These are phyloP conservation scores for Hydriomena furcata DNA, from an alignment of 2,888 invertebrate genomes.

Conservation along the genomic window DNA sequence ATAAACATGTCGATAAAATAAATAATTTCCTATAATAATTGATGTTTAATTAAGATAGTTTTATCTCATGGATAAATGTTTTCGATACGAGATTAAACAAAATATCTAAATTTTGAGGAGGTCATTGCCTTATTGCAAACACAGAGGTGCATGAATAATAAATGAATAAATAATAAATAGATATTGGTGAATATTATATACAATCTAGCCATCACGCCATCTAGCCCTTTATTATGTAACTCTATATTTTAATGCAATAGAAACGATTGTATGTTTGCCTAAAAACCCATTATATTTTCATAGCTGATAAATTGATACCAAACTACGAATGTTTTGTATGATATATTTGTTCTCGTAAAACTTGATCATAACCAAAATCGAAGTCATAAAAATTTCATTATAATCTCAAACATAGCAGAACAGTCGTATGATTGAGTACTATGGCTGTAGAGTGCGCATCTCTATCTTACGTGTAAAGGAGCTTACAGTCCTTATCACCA, in stretches of 20 bases:
- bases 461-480: conserved; percentile 54
- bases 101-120: too few species aligned
- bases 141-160: too few species aligned
- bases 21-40: conserved; percentile 43
- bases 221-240: too few species aligned
- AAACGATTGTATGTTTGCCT: too few species aligned
- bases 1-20: conserved; percentile 47
- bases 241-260: too few species aligned
- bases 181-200: too few species aligned
- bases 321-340: conserved; percentile 25
- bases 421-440: conserved; percentile 75
- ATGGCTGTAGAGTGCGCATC: conserved; percentile 61
- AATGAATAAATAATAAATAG: too few species aligned
- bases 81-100: too few species aligned
- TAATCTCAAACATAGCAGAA: conserved; percentile 75
- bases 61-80: too few species aligned
- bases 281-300: not conserved
- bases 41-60: conserved; percentile 35
- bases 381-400: conserved; percentile 78
- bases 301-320: not conserved
- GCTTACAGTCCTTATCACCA: conserved; percentile 34
- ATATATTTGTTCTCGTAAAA: conserved; percentile 49
- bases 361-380: conserved; percentile 61
- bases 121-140: too few species aligned
- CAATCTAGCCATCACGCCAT: too few species aligned